Base-by-base conservation (phyloP, 2,113 vertebrate genomes). In the Chionomys nivalis region DNA sequence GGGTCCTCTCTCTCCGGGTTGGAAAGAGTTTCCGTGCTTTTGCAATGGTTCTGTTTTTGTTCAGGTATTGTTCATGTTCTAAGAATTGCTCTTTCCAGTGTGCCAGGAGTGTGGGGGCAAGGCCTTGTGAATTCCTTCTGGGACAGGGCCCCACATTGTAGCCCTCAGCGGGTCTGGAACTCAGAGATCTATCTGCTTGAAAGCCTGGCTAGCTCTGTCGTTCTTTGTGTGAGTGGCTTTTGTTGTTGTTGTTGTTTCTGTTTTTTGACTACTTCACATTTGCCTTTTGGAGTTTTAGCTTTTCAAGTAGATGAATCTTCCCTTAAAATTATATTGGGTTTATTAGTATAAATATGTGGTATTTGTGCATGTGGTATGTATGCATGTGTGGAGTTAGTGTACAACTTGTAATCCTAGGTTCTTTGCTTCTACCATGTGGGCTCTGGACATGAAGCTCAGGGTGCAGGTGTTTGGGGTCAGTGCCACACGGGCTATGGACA, bases 261-360 rank as follows among this genome's bases (percentile, higher is more conserved):
- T 61, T 88, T 96, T 87, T 81, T 42, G 10, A 72, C 42, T 72
- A 79, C 94, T 87, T n/a, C 8, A 94, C 1, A 1, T 61, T 81
- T 93, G 44, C 36, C 36, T 91, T 93, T 91, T 49, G 13, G 93
- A 95, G 44, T 79, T 94, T 94, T 96, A 79, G 87, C 92, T 65
- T 26, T 95, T 39, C 85, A 44, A 58, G 66, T 61, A 76, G 36
- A 55, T 26, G 49, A 4, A 11, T 72, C 73, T 94, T n/a, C 61
- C 77, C 36, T 82, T 82, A 58, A 81, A 82, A 61, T 39, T 24
- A 61, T 26, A 3, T n/a, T 61, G 58, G 39, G 28, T 42, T 39
- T 26, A 16, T 61, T 39, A 12, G 79, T 58, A 21, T 39, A 36
- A 78, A 78, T 28, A 77, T 14, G 28, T 78, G 9, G 77, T 36